phyloP scores from a whole-genome alignment of 1,140 invertebrate species.

The Megathymus violae region DNA sequence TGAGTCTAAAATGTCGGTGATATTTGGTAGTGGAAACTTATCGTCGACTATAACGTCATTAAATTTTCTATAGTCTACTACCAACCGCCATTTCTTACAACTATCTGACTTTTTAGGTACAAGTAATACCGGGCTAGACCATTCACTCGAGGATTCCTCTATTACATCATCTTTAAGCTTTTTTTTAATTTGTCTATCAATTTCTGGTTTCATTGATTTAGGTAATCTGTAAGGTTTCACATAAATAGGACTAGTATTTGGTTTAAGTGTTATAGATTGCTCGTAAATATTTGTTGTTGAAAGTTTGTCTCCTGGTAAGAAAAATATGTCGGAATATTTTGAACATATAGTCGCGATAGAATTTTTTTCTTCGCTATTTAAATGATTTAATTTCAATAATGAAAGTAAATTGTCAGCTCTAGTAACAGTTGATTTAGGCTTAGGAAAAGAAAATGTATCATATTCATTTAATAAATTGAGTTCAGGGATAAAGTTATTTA shows the following conservation, averaged over 20 bases:
- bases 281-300: constrained; percentile 6
- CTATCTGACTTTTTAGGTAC: constrained; percentile 19
- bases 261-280: constrained; percentile 22
- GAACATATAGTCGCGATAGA: constrained; percentile 9
- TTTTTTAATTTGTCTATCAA: constrained; percentile 34
- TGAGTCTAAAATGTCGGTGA: not conserved
- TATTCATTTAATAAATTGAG: not conserved
- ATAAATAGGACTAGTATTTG: constrained; percentile 21
- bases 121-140: constrained; percentile 27
- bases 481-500: constrained; percentile 10
- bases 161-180: constrained; percentile 32
- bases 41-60: constrained; percentile 11
- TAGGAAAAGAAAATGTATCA: not conserved
- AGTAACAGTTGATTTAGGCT: not conserved
- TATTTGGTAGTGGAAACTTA: constrained; percentile 1
- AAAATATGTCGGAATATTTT: constrained; percentile 16
- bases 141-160: constrained; percentile 25
- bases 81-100: constrained; percentile 10
- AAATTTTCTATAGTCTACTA: not conserved
- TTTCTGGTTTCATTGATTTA: constrained; percentile 23
- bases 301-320: constrained; percentile 7
- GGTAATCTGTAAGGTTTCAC: constrained; percentile 37
- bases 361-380: not conserved
- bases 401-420: not conserved
- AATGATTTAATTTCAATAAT: not conserved